Conservation (phyloP, 2,797 vertebrate species). For the Chaetophractus vellerosus region DNA sequence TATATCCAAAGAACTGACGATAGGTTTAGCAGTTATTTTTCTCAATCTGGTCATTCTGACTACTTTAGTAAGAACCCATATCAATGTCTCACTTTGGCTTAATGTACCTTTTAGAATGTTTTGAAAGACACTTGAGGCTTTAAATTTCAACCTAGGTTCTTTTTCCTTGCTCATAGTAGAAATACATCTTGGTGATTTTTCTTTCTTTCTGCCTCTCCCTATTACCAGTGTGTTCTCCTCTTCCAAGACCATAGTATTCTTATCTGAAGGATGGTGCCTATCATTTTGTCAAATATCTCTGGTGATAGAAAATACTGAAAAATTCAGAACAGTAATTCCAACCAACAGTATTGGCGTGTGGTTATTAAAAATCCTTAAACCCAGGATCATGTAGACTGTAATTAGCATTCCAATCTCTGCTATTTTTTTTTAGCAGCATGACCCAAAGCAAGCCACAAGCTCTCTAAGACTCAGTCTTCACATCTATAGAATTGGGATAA, state of each 20-base stretch:
- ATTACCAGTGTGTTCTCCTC: not conserved
- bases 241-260: slow-evolving; percentile 53
- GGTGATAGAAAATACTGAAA: too few relatives aligned
- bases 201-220: not conserved
- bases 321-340: too few relatives aligned
- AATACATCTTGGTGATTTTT: slow-evolving; percentile 71
- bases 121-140: slow-evolving; percentile 72
- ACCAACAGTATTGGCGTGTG: not conserved
- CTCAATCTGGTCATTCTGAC: slow-evolving; percentile 63
- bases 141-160: slow-evolving; percentile 75
- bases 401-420: not conserved
- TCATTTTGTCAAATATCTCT: slow-evolving; percentile 32
- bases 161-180: slow-evolving; percentile 68
- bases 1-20: slow-evolving; percentile 41
- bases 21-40: slow-evolving; percentile 54
- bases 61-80: slow-evolving; percentile 65
- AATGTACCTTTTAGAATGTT: slow-evolving; percentile 72
- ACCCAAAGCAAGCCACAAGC: not conserved
- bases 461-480: not conserved
- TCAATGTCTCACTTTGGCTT: slow-evolving; percentile 77
- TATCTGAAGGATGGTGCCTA: slow-evolving; percentile 53
- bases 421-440: not conserved
- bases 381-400: not conserved
- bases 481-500: not conserved
- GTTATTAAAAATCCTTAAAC: not conserved